These are phyloP conservation scores for Lepidurus couesii DNA, from an alignment of 1,140 invertebrate species.

Conservation along the genomic window DNA sequence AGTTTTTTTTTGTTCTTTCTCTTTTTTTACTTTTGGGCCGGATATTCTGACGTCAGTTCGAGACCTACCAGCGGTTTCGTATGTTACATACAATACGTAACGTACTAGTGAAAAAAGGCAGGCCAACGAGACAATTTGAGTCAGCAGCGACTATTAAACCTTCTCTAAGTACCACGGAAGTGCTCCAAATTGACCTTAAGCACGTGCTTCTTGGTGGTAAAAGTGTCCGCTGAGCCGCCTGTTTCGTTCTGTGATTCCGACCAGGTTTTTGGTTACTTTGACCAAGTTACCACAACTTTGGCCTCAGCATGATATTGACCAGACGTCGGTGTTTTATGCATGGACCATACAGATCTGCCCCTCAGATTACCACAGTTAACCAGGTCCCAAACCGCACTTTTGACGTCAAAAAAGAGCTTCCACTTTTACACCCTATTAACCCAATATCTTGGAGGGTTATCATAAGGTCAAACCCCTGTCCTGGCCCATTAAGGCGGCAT, in stretches of 20 bases:
- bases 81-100: not conserved
- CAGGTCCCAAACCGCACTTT: not conserved
- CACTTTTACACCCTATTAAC: not conserved
- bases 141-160: not conserved
- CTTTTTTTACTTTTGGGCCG: too few relatives aligned
- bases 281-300: not conserved
- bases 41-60: too few relatives aligned
- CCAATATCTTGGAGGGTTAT: slow-evolving; percentile 1
- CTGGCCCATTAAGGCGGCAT: slow-evolving; percentile 16
- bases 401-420: slow-evolving; percentile 16
- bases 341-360: not conserved
- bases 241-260: not conserved
- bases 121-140: not conserved
- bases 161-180: not conserved
- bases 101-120: not conserved
- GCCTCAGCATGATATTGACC: not conserved
- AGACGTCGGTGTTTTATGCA: not conserved
- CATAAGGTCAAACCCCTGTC: not conserved
- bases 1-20: too few relatives aligned
- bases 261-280: not conserved
- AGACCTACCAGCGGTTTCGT: not conserved
- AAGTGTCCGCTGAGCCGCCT: not conserved
- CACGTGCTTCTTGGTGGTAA: not conserved
- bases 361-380: not conserved
- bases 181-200: not conserved